Evolutionary conservation across 2,113 vertebrate species (phyloP), one percentile per base, ranked within the genome.

Genomic region (Natator depressus): DNA sequence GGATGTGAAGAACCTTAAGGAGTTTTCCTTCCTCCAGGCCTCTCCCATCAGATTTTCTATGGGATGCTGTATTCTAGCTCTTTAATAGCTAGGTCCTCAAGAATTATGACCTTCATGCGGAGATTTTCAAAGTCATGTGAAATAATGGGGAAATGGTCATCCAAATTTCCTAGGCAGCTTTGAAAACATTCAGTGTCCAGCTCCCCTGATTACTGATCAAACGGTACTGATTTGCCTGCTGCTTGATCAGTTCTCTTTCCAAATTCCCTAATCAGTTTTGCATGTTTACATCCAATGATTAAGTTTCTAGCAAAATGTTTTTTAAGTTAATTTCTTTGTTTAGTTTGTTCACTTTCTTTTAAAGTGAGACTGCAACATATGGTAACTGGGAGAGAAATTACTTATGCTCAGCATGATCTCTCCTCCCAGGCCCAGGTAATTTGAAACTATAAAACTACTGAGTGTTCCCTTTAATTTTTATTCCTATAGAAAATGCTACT

Each of bases 291-390:
- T 47, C 25, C 38, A 47, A 27, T 16, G 25, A 47, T 14, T 29
- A 27, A 78, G 7, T 27, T 6, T 10, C n/a, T 93, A 91, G 14
- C 6, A 85, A 81, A 47, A 29, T 47, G 51, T 38, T 5, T 20
- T 27, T 81, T 62, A 20, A 0, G 0, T 1, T 78, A 47, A 4
- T 89, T 89, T 82, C 49, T 6, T 57, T 5, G 10, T 79, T 93
- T 57, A 0, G 0, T 62, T 59, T 27, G 13, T 72, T 91, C 0
- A 13, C 72, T 91, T 83, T 25, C 29, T 55, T 31, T n/a, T 10
- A 8, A 85, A 62, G 8, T 47, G 53, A 62, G 46, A 31, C n/a
- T 51, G 42, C 7, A 78, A 78, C 2, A 54, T 87, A 49, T 10
- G 16, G 22, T 75, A 90, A 84, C 14, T 78, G 6, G 42, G 75